Evolutionary conservation across 30 jellyfish, hydroid and myxozoan species (phyloP).

Genomic region (Pseudorhiza aurosa): DNA sequence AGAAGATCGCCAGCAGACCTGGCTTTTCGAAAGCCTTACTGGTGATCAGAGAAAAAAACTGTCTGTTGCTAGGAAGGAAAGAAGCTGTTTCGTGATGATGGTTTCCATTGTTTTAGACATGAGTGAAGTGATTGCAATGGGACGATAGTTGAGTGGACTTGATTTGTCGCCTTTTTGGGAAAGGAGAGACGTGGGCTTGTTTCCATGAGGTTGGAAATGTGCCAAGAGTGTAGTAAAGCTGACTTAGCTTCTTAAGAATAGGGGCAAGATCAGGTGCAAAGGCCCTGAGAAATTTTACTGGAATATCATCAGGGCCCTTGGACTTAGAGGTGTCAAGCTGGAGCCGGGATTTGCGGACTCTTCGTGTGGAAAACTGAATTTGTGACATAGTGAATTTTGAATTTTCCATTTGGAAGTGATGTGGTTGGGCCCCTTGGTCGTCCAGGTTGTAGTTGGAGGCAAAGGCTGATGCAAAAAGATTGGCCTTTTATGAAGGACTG

Average conservation of each 20-base stretch:
- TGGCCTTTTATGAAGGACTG: background rate
- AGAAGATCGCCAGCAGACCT: background rate
- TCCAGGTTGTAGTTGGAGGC: background rate
- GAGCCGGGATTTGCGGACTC: too few species aligned
- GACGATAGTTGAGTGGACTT: background rate
- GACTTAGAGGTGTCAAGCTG: too few species aligned
- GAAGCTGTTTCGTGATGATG: background rate
- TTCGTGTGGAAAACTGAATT: background rate
- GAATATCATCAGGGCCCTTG: background rate
- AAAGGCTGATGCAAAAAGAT: background rate
- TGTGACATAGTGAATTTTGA: background rate
- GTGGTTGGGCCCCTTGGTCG: background rate
- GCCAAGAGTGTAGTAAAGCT: background rate
- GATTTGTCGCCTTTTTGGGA: background rate
- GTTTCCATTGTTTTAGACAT: background rate
- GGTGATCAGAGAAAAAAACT: background rate
- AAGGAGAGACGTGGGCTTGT: background rate
- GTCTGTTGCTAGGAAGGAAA: background rate
- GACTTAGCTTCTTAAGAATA: background rate
- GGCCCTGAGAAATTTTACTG: background rate
- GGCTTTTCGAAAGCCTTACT: background rate
- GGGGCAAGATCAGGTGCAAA: background rate
- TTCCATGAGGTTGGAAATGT: background rate
- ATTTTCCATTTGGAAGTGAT: too few species aligned
- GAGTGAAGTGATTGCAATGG: too few species aligned